A percentile compares a stretch with the other conserved stretches of the same genome.
phyloP scores from a whole-genome alignment of 1,140 invertebrate species.

The Gryon sp. region DNA sequence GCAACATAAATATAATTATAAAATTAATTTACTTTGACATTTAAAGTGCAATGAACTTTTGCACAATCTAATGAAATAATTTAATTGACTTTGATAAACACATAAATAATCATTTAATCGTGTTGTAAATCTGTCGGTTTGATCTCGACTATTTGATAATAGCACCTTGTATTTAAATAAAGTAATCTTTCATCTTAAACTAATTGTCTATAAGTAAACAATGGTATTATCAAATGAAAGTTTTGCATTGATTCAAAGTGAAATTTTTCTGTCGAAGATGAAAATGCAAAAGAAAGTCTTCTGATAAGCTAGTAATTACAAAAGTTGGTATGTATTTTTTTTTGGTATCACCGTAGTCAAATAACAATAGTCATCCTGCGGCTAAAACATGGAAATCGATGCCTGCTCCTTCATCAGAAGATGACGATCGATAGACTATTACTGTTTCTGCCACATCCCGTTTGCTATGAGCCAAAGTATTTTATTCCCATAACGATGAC shows the following conservation, averaged over 20 bases:
- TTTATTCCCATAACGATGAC: slow-evolving; percentile 25
- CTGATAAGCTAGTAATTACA: slow-evolving; percentile 29
- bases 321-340: slow-evolving; percentile 33
- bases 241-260: slow-evolving; percentile 5
- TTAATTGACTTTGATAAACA: slow-evolving; percentile 9
- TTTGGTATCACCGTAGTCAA: slow-evolving; percentile 24
- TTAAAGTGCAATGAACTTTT: slow-evolving; percentile 6
- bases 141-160: too few species aligned
- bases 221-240: too few species aligned
- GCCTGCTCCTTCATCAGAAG: slow-evolving; percentile 28
- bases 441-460: slow-evolving; percentile 5
- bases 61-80: slow-evolving; percentile 17
- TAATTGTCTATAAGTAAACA: too few species aligned
- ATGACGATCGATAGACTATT: slow-evolving; percentile 30
- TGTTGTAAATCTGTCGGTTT: too few species aligned
- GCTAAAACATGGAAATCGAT: slow-evolving; percentile 30
- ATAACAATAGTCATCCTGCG: slow-evolving; percentile 47
- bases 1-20: not conserved
- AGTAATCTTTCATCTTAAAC: too few species aligned
- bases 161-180: too few species aligned
- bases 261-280: not conserved
- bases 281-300: not conserved
- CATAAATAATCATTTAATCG: too few species aligned
- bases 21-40: slow-evolving; percentile 22
- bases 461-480: slow-evolving; percentile 1